Conservation (phyloP, 2,113 vertebrate genomes). For the Pseudorectes ferrugineus region DNA sequence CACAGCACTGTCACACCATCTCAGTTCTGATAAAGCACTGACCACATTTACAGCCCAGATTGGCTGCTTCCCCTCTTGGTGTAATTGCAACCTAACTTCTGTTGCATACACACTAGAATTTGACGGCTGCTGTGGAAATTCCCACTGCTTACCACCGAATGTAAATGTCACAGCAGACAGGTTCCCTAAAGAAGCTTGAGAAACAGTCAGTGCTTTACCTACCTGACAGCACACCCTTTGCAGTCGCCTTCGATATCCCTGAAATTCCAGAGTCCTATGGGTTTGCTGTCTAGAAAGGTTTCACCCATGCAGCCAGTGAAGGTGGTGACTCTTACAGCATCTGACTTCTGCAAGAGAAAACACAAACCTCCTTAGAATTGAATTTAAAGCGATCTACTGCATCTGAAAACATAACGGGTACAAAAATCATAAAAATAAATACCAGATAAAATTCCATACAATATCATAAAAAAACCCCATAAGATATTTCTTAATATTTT, state of each 20-base stretch:
- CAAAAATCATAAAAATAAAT: not conserved
- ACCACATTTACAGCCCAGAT: not conserved
- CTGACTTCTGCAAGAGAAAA: slow-evolving; percentile 82
- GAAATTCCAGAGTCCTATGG: slow-evolving; percentile 98
- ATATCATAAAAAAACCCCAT: not conserved
- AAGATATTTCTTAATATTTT: not conserved
- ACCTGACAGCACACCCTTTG: slow-evolving; percentile 94
- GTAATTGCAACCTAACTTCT: not conserved
- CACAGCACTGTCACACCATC: not conserved
- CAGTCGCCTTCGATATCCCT: slow-evolving; percentile 91
- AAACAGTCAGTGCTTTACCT: not conserved
- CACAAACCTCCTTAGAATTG: not conserved
- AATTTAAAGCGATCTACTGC: not conserved
- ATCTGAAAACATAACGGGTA: not conserved
- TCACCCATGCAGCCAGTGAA: slow-evolving; percentile 98
- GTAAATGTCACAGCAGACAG: not conserved
- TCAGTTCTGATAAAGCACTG: not conserved
- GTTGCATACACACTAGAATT: not conserved
- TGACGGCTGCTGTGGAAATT: not conserved
- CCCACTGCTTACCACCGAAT: not conserved
- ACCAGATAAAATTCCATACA: not conserved
- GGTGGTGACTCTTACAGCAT: slow-evolving; percentile 86
- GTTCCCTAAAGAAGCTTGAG: not conserved
- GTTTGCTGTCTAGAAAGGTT: slow-evolving; percentile 89
- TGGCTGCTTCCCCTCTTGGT: not conserved